phyloP scores from a whole-genome alignment of 2,113 vertebrate species.

The Colistium nudipinnis region DNA sequence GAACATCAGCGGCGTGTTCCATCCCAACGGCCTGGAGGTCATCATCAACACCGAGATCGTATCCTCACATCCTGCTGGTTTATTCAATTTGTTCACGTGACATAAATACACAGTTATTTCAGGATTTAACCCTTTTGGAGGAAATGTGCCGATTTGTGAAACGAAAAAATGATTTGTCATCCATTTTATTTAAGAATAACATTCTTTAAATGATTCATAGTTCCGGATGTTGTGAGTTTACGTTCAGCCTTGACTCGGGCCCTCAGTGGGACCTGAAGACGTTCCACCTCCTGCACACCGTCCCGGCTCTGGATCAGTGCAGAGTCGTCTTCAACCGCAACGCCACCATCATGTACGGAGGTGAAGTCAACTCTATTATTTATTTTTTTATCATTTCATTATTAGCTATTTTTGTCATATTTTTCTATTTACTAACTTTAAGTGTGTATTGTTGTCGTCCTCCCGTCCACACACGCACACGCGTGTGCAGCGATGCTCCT shows the following conservation, averaged over 20 bases:
- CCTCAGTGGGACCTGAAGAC: constrained; percentile 96
- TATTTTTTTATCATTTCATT: too few species aligned
- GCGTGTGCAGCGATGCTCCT: constrained; percentile 89
- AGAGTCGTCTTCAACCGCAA: constrained; percentile 97
- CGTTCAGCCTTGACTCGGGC: constrained; percentile 77
- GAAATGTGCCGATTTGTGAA: too few species aligned
- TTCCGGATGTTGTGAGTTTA: neutral
- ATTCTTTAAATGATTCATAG: too few species aligned
- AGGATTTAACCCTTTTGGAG: too few species aligned
- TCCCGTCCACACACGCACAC: neutral
- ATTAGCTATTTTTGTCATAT: too few species aligned
- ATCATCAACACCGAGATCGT: constrained; percentile 98
- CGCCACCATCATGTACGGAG: constrained; percentile 97
- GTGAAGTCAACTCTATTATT: too few species aligned
- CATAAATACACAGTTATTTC: too few species aligned
- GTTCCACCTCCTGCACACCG: constrained; percentile 94
- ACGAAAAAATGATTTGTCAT: too few species aligned
- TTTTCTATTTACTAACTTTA: neutral
- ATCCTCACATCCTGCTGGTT: constrained; percentile 83
- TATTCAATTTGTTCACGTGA: too few species aligned
- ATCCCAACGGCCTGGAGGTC: constrained; percentile 94
- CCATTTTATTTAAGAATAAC: too few species aligned
- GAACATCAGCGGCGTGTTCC: constrained; percentile 98
- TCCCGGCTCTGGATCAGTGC: constrained; percentile 95
- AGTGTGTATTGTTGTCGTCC: neutral